phyloP scores from a whole-genome alignment of 2,113 vertebrate species.

The Gorsachius goisagi region DNA sequence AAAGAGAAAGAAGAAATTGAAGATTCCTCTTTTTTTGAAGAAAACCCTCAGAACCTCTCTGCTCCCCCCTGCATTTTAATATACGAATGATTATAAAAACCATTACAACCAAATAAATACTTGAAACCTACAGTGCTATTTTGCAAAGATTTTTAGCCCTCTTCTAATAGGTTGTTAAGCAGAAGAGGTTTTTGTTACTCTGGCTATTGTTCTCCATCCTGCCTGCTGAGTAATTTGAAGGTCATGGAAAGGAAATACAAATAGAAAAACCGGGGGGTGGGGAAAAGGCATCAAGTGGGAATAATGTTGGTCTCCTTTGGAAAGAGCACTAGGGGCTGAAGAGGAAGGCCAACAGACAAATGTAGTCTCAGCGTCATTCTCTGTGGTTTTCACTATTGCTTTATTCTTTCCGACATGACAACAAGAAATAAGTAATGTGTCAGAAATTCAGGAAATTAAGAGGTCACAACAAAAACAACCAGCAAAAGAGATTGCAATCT shows the following conservation, averaged over 20 bases:
- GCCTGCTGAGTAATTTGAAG: constrained; percentile 20
- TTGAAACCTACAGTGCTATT: background rate
- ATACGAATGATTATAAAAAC: background rate
- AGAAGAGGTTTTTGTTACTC: background rate
- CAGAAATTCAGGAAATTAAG: background rate
- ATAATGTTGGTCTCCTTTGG: background rate
- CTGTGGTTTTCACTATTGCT: background rate
- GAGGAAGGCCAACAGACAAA: background rate
- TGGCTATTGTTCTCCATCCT: background rate
- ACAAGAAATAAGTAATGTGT: background rate
- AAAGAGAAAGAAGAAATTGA: background rate
- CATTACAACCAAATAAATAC: background rate
- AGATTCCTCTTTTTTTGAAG: background rate
- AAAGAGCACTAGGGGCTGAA: background rate
- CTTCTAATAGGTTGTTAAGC: background rate
- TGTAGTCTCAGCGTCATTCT: background rate
- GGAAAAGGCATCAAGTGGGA: background rate
- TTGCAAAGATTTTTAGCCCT: background rate
- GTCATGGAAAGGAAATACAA: background rate
- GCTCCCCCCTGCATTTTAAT: background rate
- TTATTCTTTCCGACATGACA: background rate
- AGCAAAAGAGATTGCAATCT: background rate
- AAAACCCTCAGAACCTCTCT: background rate
- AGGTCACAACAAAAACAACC: background rate
- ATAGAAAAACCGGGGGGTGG: background rate